Percentiles rank a stretch among this genome's conserved stretches.
These are phyloP conservation scores for Phoebastria nigripes DNA, from an alignment of 2,797 vertebrate species.

Conservation along the genomic window DNA sequence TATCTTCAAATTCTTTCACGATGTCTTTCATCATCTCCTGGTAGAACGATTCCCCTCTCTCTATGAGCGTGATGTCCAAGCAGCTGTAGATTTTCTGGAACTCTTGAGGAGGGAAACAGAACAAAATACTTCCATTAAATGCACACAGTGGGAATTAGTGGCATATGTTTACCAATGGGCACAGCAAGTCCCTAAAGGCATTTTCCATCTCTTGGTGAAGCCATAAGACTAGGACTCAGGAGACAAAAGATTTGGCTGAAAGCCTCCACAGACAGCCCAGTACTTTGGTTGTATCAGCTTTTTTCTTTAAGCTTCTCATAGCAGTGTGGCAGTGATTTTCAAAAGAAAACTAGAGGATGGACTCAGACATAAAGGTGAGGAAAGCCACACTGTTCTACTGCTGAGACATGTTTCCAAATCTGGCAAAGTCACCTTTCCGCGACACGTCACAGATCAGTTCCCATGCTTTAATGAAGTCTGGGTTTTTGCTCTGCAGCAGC, in stretches of 20 bases:
- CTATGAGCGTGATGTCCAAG: conserved; percentile 82
- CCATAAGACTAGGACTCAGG: background rate
- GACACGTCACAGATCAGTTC: conserved; percentile 95
- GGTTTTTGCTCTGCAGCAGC: conserved; percentile 90
- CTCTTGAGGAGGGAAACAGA: conserved; percentile 74
- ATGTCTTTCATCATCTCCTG: conserved; percentile 87
- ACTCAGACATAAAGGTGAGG: background rate
- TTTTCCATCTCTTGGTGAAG: background rate
- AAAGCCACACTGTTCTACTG: background rate
- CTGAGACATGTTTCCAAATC: background rate
- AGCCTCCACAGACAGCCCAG: background rate
- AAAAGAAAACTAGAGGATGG: background rate
- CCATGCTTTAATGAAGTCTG: conserved; percentile 90
- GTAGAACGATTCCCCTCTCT: conserved; percentile 94
- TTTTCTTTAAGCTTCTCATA: background rate
- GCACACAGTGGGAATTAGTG: background rate
- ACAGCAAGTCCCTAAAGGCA: background rate
- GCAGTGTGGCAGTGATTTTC: background rate
- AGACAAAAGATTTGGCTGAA: background rate
- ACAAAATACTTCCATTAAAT: conserved; percentile 3
- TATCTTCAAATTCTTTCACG: conserved; percentile 89
- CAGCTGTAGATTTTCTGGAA: conserved; percentile 92
- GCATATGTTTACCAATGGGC: background rate
- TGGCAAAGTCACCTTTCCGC: conserved; percentile 79
- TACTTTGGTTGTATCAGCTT: background rate